These are phyloP conservation scores for Cremastobaeus sp. DNA, from an alignment of 2,888 invertebrate genomes.

Conservation along the genomic window DNA sequence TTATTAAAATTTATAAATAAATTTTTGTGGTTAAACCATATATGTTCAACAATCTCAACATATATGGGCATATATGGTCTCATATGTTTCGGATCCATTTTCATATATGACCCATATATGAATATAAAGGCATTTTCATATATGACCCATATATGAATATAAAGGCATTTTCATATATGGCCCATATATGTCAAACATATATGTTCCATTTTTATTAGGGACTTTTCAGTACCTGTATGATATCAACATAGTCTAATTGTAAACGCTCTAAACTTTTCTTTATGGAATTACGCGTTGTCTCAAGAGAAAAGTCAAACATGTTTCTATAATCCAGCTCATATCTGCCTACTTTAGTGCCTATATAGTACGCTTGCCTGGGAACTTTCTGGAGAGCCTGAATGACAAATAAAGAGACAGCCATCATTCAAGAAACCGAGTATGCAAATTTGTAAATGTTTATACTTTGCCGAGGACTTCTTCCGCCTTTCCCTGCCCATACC, in stretches of 20 bases:
- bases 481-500: constrained; percentile 93
- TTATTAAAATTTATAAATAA: too few relatives aligned
- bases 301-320: constrained; percentile 92
- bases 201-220: too few relatives aligned
- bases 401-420: not conserved
- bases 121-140: too few relatives aligned
- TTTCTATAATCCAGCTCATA: constrained; percentile 84
- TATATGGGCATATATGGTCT: too few relatives aligned
- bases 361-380: constrained; percentile 89
- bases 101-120: too few relatives aligned
- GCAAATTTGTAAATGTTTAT: constrained; percentile 32
- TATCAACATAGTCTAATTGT: constrained; percentile 89
- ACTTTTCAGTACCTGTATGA: constrained; percentile 87
- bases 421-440: not conserved
- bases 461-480: constrained; percentile 91
- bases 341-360: constrained; percentile 95
- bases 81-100: too few relatives aligned
- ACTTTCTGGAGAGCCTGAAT: constrained; percentile 85
- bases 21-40: too few relatives aligned
- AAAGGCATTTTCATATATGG: too few relatives aligned
- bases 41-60: too few relatives aligned
- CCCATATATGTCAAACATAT: too few relatives aligned
- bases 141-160: too few relatives aligned
- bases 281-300: constrained; percentile 87
- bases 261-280: constrained; percentile 86